A percentile compares a stretch with the other conserved stretches of the same genome.
Conservation (phyloP, 2,797 vertebrate genomes). For the Eleutherodactylus coqui region DNA sequence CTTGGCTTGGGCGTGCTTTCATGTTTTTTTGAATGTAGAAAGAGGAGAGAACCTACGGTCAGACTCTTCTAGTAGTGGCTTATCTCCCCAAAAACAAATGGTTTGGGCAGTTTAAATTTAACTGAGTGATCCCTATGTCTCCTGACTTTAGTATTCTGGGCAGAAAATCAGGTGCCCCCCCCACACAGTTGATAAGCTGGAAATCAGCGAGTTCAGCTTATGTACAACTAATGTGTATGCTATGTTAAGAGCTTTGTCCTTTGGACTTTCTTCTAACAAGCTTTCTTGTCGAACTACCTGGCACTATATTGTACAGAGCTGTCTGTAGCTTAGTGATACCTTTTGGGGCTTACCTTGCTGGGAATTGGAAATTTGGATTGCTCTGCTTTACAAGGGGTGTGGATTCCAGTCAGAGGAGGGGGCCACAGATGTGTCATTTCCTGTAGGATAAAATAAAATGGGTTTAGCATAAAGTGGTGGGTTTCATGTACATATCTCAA, state of each 20-base stretch:
- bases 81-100: too few species aligned
- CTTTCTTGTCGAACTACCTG: not conserved
- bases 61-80: too few species aligned
- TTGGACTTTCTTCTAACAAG: not conserved
- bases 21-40: too few species aligned
- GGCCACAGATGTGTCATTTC: slow-evolving; percentile 97
- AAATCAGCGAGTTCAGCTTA: too few species aligned
- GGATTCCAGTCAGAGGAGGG: slow-evolving; percentile 90
- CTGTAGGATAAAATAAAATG: slow-evolving; percentile 68
- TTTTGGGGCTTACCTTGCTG: slow-evolving; percentile 80
- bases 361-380: slow-evolving; percentile 89
- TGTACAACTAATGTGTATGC: too few species aligned
- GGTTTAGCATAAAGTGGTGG: not conserved
- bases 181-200: too few species aligned
- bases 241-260: not conserved
- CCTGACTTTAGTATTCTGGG: too few species aligned
- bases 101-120: too few species aligned
- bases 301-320: not conserved
- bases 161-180: too few species aligned
- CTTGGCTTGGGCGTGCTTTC: too few species aligned
- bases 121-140: too few species aligned
- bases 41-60: too few species aligned
- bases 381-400: slow-evolving; percentile 89
- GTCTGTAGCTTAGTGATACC: not conserved
- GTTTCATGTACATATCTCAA: not conserved